These are phyloP conservation scores for Troides oblongomaculatus DNA, from an alignment of 2,888 invertebrate species.

Conservation along the genomic window DNA sequence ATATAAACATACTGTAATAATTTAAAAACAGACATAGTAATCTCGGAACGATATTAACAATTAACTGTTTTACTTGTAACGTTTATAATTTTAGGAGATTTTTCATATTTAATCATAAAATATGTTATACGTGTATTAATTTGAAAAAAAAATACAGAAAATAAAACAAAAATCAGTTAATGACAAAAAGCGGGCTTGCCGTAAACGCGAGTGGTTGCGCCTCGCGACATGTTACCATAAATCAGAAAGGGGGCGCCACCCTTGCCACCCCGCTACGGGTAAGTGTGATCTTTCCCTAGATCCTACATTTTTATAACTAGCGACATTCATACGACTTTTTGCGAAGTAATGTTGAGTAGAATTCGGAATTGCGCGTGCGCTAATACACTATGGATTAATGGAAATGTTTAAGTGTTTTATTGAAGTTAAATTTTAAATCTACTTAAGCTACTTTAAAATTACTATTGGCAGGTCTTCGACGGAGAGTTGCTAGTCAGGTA, in stretches of 20 bases:
- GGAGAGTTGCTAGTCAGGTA: too few species aligned
- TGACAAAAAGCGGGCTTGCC: slow-evolving; percentile 72
- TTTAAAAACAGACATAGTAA: too few species aligned
- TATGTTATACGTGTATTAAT: not conserved
- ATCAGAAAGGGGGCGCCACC: slow-evolving; percentile 67
- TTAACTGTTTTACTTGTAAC: too few species aligned
- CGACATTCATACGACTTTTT: slow-evolving; percentile 56
- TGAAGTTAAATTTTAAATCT: too few species aligned
- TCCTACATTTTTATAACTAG: slow-evolving; percentile 79
- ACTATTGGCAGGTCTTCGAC: too few species aligned
- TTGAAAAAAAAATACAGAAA: slow-evolving; percentile 37
- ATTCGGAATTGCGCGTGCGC: slow-evolving; percentile 29
- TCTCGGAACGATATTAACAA: too few species aligned
- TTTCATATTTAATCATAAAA: too few species aligned
- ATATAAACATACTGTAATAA: too few species aligned
- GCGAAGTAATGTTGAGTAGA: slow-evolving; percentile 47
- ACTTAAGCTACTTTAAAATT: too few species aligned
- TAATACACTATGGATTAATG: too few species aligned
- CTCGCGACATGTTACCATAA: slow-evolving; percentile 78
- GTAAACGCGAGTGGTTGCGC: slow-evolving; percentile 56
- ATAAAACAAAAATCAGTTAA: slow-evolving; percentile 74
- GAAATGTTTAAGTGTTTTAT: too few species aligned
- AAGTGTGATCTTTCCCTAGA: slow-evolving; percentile 77
- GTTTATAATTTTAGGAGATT: too few species aligned
- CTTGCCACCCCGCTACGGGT: slow-evolving; percentile 51